Conservation (phyloP, 2,113 vertebrate genomes). For the Orthonyx spaldingii region DNA sequence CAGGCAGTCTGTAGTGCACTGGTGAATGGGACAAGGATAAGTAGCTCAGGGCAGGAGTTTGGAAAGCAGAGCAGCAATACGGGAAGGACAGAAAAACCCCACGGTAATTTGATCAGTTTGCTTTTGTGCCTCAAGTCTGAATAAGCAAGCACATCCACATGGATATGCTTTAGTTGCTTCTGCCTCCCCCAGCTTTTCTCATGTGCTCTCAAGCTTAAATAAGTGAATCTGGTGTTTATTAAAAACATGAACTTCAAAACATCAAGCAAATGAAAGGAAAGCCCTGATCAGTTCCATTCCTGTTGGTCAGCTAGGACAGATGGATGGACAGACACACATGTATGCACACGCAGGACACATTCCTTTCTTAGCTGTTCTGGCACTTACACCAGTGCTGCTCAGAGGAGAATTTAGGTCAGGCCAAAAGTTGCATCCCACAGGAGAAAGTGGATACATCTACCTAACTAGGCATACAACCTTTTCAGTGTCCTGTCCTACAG, state of each 20-base stretch:
- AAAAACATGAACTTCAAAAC: neutral
- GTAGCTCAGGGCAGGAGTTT: neutral
- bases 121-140: neutral
- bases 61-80: neutral
- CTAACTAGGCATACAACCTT: neutral
- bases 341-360: neutral
- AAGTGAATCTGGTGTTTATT: neutral
- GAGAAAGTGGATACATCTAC: neutral
- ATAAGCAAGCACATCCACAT: neutral
- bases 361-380: neutral
- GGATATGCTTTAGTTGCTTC: neutral
- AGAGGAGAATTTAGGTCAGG: constrained; percentile 5
- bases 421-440: neutral
- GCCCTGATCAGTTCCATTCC: neutral
- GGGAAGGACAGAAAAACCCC: neutral
- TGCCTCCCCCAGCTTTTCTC: neutral
- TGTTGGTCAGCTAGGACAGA: neutral
- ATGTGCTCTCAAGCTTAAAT: neutral
- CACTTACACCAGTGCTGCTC: neutral
- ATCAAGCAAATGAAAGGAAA: neutral
- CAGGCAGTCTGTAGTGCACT: neutral
- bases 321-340: neutral
- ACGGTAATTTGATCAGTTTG: neutral
- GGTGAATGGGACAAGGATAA: neutral
- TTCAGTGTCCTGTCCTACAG: neutral